Evolutionary conservation across 2,888 invertebrate genomes (phyloP).

Genomic region (Geotrupes spiniger): DNA sequence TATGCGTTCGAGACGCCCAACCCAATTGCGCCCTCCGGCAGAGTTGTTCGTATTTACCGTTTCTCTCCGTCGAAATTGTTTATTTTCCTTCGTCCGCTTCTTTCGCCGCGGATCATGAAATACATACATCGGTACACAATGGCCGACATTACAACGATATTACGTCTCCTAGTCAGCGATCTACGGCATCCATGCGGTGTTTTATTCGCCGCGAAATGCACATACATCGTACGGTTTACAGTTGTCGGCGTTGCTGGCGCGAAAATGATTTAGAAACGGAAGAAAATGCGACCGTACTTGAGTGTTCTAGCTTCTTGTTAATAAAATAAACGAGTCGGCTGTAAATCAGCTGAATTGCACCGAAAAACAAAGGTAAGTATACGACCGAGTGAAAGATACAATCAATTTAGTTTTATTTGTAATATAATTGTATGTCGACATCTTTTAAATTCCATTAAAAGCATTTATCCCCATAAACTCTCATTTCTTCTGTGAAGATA

Average conservation of each 20-base stretch:
- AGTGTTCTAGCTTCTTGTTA: too few relatives aligned
- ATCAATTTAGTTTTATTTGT: too few relatives aligned
- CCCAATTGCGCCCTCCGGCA: not conserved
- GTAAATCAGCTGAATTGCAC: too few relatives aligned
- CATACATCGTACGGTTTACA: not conserved
- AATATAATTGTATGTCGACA: too few relatives aligned
- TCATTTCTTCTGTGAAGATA: too few relatives aligned
- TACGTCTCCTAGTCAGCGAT: not conserved
- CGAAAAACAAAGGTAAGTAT: too few relatives aligned
- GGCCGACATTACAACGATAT: not conserved
- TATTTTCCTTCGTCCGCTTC: slow-evolving; percentile 2
- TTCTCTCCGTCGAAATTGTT: slow-evolving; percentile 2
- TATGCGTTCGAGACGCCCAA: not conserved
- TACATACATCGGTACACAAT: not conserved
- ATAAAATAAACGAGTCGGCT: too few relatives aligned
- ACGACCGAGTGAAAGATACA: too few relatives aligned
- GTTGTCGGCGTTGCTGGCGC: not conserved
- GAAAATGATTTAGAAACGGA: slow-evolving; percentile 5
- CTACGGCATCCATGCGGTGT: not conserved
- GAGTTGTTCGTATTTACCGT: slow-evolving; percentile 4
- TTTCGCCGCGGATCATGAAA: slow-evolving; percentile 1
- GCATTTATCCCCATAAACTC: too few relatives aligned
- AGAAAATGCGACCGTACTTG: too few relatives aligned
- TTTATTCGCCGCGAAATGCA: not conserved
- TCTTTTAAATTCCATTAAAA: too few relatives aligned